phyloP scores from a whole-genome alignment of 2,113 vertebrate species.

The Probosciger aterrimus region DNA sequence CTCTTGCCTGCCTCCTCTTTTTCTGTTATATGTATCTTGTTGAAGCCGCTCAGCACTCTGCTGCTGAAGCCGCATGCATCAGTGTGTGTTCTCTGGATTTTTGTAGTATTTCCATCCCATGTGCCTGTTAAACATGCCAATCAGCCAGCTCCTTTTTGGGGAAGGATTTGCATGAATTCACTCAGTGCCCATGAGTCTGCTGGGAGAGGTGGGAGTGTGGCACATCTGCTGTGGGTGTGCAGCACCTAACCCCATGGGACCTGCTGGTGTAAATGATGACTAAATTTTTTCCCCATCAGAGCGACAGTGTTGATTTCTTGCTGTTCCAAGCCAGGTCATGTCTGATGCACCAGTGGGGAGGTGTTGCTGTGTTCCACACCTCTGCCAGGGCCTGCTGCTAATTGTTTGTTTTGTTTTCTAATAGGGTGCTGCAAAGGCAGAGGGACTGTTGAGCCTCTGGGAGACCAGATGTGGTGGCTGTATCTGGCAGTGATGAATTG shows the following conservation, averaged over 20 bases:
- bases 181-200: fast-evolving
- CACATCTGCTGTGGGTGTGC: background rate
- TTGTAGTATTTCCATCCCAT: fast-evolving
- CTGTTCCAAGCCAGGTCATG: conserved; percentile 58
- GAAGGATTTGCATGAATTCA: background rate
- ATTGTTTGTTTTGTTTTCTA: background rate
- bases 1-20: background rate
- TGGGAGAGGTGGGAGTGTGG: background rate
- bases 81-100: fast-evolving
- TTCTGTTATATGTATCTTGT: fast-evolving
- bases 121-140: background rate
- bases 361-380: background rate
- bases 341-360: conserved; percentile 65
- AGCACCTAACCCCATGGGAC: background rate
- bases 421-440: no score
- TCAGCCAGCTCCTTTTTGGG: background rate
- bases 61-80: fast-evolving
- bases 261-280: conserved; percentile 71
- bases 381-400: fast-evolving
- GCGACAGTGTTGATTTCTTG: conserved; percentile 72
- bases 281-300: conserved; percentile 76
- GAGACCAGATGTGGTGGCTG: no score
- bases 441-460: no score
- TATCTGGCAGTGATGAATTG: no score
- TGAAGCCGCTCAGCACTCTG: background rate